phyloP scores from a whole-genome alignment of 2,888 invertebrate species.

The Tipula lateralis region DNA sequence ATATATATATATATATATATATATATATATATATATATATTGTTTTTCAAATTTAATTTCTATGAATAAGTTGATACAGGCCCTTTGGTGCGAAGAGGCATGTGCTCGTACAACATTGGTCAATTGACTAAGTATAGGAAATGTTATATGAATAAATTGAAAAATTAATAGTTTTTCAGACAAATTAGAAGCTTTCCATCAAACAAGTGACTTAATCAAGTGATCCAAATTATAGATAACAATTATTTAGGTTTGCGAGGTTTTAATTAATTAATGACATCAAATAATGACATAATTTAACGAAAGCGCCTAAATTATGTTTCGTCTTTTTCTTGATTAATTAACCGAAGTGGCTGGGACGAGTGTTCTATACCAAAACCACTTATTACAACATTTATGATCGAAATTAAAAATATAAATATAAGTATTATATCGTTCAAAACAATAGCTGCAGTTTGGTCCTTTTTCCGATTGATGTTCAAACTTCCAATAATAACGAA shows the following conservation, averaged over 20 bases:
- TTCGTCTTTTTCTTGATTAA: conserved; percentile 32
- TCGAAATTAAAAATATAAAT: conserved; percentile 74
- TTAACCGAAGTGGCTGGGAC: conserved; percentile 58
- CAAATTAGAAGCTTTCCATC: too few relatives aligned
- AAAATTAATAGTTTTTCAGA: too few relatives aligned
- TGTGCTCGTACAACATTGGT: too few relatives aligned
- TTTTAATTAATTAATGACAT: too few relatives aligned
- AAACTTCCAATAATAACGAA: conserved; percentile 78
- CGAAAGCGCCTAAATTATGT: conserved; percentile 27
- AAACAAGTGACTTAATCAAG: too few relatives aligned
- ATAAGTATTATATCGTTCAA: conserved; percentile 77
- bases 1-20: too few relatives aligned
- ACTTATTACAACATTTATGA: conserved; percentile 75
- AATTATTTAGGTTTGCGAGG: too few relatives aligned
- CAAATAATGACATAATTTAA: neutral
- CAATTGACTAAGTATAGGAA: too few relatives aligned
- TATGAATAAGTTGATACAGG: neutral
- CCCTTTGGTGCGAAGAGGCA: neutral
- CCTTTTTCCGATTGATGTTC: conserved; percentile 70
- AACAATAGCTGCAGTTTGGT: conserved; percentile 69
- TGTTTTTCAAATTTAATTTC: too few relatives aligned
- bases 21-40: too few relatives aligned
- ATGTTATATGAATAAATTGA: too few relatives aligned
- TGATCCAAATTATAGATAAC: too few relatives aligned
- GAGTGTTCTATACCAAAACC: conserved; percentile 80